Conservation (phyloP, 2,113 vertebrate species). For the Microcebus griseorufus region DNA sequence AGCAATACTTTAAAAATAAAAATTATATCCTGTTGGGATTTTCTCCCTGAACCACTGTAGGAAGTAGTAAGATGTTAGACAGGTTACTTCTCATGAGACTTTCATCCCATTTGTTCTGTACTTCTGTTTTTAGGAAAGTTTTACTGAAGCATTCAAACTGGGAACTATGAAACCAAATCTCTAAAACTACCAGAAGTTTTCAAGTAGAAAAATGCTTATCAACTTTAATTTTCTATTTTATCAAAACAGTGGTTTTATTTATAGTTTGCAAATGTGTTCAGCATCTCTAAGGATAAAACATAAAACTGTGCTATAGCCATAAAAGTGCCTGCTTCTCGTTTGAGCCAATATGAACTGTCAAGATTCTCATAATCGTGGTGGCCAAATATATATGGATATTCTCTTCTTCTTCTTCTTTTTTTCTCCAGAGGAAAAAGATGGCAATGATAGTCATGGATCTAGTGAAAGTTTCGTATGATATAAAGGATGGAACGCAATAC, state of each 20-base stretch:
- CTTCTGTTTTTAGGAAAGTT: neutral
- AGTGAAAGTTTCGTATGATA: neutral
- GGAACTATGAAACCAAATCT: neutral
- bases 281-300: neutral
- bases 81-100: neutral
- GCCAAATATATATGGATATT: neutral
- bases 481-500: neutral
- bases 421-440: neutral
- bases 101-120: neutral
- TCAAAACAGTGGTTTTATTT: neutral
- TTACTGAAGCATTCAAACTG: neutral
- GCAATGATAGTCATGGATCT: neutral
- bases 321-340: neutral
- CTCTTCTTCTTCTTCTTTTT: neutral
- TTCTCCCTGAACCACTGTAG: neutral
- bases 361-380: neutral
- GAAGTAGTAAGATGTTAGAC: neutral
- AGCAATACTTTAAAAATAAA: slow-evolving; percentile 2
- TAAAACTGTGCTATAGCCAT: neutral
- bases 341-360: neutral
- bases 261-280: neutral
- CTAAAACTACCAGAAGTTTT: neutral
- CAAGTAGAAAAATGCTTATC: neutral
- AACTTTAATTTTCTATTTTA: neutral
- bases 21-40: neutral